Conservation (phyloP, 2,888 invertebrate genomes). For the Timandra comae region DNA sequence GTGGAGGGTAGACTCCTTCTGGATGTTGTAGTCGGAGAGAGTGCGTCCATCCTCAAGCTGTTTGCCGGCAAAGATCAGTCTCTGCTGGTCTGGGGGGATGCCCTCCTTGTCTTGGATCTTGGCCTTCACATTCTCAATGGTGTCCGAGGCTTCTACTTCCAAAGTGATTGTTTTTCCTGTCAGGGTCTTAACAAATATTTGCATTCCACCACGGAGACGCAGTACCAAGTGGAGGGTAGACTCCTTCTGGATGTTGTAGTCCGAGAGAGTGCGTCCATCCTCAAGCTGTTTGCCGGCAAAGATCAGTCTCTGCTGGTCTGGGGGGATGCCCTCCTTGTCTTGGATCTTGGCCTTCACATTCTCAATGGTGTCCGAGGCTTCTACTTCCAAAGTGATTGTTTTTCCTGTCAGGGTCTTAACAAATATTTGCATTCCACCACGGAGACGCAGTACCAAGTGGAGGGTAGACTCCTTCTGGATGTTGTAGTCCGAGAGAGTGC, state of each 20-base stretch:
- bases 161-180: constrained; percentile 53
- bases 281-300: constrained; percentile 53
- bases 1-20: constrained; percentile 56
- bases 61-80: constrained; percentile 52
- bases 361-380: constrained; percentile 55
- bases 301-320: constrained; percentile 54
- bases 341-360: constrained; percentile 62
- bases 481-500: constrained; percentile 52
- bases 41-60: constrained; percentile 60
- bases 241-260: constrained; percentile 54
- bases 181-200: constrained; percentile 52
- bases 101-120: constrained; percentile 56
- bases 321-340: constrained; percentile 55
- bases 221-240: constrained; percentile 46
- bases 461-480: constrained; percentile 53
- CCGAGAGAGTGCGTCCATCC: constrained; percentile 49
- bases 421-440: constrained; percentile 58
- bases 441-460: constrained; percentile 43
- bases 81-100: constrained; percentile 53
- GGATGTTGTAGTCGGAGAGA: constrained; percentile 56
- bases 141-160: constrained; percentile 48
- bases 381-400: constrained; percentile 49
- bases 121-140: constrained; percentile 55
- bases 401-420: constrained; percentile 52
- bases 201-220: constrained; percentile 56